These are phyloP conservation scores for Alligator sinensis DNA, from an alignment of 2,113 vertebrate genomes.

Conservation along the genomic window DNA sequence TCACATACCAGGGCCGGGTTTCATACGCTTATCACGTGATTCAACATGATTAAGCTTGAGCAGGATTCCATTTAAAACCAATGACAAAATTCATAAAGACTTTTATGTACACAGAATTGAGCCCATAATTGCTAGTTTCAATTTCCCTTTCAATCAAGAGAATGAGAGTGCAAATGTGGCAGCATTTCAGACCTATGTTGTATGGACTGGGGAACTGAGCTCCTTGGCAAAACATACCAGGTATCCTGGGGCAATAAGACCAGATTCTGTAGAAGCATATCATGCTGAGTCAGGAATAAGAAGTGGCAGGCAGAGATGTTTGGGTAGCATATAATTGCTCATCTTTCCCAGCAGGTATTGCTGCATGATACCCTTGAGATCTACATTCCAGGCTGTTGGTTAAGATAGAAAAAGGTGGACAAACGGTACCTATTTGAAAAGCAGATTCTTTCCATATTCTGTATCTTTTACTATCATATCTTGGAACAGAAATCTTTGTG, in stretches of 20 bases:
- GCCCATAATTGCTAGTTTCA: not conserved
- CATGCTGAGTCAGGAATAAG: not conserved
- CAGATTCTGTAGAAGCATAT: not conserved
- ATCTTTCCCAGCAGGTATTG: not conserved
- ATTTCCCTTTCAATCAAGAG: not conserved
- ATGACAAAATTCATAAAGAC: not conserved
- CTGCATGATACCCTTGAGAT: not conserved
- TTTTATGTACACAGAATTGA: not conserved
- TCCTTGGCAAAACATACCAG: not conserved
- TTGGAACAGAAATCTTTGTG: not conserved
- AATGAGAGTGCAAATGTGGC: not conserved
- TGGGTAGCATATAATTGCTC: not conserved
- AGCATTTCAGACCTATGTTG: not conserved
- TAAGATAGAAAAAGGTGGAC: not conserved
- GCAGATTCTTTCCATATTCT: not conserved
- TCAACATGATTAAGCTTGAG: not conserved
- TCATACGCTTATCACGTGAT: not conserved
- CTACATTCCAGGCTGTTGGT: not conserved
- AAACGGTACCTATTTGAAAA: not conserved
- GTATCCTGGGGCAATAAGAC: not conserved
- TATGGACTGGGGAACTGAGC: not conserved
- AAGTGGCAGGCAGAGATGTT: not conserved
- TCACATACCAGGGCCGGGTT: not conserved
- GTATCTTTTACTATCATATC: not conserved
- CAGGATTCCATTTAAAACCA: not conserved